These are phyloP conservation scores for Clarias fuscus DNA, from an alignment of 2,797 vertebrate species.

Conservation along the genomic window DNA sequence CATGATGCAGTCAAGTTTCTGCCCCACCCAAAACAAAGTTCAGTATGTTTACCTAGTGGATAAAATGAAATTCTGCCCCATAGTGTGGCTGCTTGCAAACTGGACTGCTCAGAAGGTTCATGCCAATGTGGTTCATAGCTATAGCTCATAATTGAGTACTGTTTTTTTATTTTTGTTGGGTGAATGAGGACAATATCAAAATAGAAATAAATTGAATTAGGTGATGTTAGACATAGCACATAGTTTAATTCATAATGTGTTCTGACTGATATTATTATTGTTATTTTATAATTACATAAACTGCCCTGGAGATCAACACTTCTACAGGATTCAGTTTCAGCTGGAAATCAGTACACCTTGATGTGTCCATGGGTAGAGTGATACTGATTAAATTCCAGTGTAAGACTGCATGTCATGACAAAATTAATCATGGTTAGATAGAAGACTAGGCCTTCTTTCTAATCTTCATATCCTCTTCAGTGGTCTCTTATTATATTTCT, in stretches of 20 bases:
- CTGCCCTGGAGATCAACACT: background rate
- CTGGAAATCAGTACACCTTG: background rate
- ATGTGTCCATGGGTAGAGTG: background rate
- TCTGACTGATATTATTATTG: background rate
- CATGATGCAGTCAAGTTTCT: background rate
- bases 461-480: background rate
- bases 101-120: background rate
- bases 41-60: background rate
- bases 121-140: background rate
- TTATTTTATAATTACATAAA: background rate
- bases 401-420: background rate
- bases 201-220: background rate
- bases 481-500: background rate
- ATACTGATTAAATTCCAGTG: background rate
- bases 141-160: background rate
- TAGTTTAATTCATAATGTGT: background rate
- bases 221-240: background rate
- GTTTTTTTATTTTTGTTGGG: background rate
- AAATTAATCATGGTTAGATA: background rate
- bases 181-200: background rate
- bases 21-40: background rate
- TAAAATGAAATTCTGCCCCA: too few species aligned
- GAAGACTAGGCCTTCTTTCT: background rate
- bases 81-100: background rate
- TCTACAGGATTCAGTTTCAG: background rate